Evolutionary conservation across 2,113 vertebrate species (phyloP).

Genomic region (Alaudala cheleensis): DNA sequence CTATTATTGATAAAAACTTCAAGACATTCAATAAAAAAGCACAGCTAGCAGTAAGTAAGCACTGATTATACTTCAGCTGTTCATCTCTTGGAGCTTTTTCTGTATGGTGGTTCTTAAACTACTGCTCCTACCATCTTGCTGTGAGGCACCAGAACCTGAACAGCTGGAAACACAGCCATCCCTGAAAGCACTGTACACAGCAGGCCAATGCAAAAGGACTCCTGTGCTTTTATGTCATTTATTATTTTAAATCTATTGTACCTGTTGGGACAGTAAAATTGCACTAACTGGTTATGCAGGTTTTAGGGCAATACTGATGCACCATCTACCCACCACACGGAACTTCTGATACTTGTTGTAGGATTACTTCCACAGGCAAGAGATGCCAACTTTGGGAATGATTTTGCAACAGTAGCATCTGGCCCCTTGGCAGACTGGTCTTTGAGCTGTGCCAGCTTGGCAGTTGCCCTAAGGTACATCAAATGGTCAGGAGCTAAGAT

Average conservation of each 20-base stretch:
- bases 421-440: background rate
- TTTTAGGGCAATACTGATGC: background rate
- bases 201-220: background rate
- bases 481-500: background rate
- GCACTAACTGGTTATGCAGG: background rate
- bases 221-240: background rate
- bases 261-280: background rate
- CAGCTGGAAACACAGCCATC: background rate
- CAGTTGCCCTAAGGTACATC: background rate
- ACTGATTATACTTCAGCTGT: background rate
- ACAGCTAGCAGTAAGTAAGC: background rate
- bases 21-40: background rate
- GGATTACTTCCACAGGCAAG: background rate
- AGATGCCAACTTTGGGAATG: background rate
- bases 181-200: background rate
- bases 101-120: background rate
- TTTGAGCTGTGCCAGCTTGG: background rate
- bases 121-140: background rate
- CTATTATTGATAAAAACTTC: background rate
- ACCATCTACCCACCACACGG: background rate
- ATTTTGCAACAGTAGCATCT: conserved; percentile 29
- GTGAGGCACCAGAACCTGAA: background rate
- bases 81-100: background rate
- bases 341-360: background rate
- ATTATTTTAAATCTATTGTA: background rate